Evolutionary conservation across 2,888 invertebrate genomes (phyloP).

Genomic region (Drosophila buzzatii): DNA sequence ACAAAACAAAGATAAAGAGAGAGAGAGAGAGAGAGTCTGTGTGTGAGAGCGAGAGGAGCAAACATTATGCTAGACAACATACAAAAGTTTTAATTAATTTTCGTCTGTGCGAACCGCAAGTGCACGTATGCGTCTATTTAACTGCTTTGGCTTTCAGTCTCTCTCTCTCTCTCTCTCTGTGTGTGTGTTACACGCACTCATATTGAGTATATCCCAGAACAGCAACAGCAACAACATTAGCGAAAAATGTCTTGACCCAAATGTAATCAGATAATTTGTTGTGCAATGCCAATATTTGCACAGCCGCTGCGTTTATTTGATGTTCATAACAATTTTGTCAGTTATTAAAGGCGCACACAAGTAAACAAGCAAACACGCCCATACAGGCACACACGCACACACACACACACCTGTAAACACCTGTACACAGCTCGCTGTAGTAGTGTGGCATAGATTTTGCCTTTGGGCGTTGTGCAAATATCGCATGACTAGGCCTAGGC

Average conservation of each 20-base stretch:
- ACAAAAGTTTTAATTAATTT: conserved; percentile 76
- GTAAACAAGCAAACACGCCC: conserved; percentile 7
- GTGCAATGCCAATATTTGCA: conserved; percentile 68
- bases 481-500: conserved; percentile 44
- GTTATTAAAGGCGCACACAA: conserved; percentile 57
- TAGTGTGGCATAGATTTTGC: conserved; percentile 47
- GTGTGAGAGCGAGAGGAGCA: neutral
- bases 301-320: conserved; percentile 58
- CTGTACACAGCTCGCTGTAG: neutral
- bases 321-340: conserved; percentile 70
- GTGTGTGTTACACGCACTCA: conserved; percentile 27
- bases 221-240: conserved; percentile 3
- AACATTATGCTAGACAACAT: conserved; percentile 61
- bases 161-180: conserved; percentile 13
- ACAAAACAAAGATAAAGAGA: conserved; percentile 4
- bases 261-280: conserved; percentile 78
- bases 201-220: conserved; percentile 51
- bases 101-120: conserved; percentile 53
- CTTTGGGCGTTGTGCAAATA: conserved; percentile 47
- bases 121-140: conserved; percentile 31
- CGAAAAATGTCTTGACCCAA: conserved; percentile 70
- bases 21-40: neutral
- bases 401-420: conserved; percentile 11
- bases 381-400: neutral
- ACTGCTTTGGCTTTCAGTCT: neutral